Evolutionary conservation across 2,113 vertebrate species (phyloP).

Genomic region (Neofelis nebulosa): DNA sequence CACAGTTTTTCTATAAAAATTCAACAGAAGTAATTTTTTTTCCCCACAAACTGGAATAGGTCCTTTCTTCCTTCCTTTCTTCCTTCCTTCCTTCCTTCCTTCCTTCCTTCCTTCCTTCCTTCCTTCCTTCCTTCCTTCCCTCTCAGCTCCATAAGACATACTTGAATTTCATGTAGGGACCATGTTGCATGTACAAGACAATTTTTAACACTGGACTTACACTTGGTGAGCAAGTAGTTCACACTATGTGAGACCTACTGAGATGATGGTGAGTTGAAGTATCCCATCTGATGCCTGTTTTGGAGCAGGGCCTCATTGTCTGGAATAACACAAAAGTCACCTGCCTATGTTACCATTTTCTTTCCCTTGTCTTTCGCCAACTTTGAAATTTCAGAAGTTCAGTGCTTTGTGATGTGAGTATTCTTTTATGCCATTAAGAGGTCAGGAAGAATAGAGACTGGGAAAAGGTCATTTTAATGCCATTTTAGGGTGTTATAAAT

Average conservation of each 20-base stretch:
- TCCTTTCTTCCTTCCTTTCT: no score
- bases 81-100: no score
- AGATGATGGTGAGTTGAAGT: not conserved
- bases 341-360: not conserved
- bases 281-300: not conserved
- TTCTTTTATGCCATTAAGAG: not conserved
- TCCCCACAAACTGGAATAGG: not conserved
- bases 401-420: not conserved
- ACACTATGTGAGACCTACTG: not conserved
- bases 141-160: not conserved
- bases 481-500: not conserved
- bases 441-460: not conserved
- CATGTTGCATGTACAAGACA: not conserved
- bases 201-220: not conserved
- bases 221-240: not conserved
- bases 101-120: not conserved
- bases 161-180: not conserved
- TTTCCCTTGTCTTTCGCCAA: not conserved
- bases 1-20: not conserved
- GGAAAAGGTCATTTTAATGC: not conserved
- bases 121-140: not conserved
- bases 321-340: not conserved
- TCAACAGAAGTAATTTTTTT: not conserved
- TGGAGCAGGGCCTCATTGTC: not conserved
- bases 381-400: not conserved